phyloP scores from a whole-genome alignment of 2,113 vertebrate genomes.

The Dinomys branickii region DNA sequence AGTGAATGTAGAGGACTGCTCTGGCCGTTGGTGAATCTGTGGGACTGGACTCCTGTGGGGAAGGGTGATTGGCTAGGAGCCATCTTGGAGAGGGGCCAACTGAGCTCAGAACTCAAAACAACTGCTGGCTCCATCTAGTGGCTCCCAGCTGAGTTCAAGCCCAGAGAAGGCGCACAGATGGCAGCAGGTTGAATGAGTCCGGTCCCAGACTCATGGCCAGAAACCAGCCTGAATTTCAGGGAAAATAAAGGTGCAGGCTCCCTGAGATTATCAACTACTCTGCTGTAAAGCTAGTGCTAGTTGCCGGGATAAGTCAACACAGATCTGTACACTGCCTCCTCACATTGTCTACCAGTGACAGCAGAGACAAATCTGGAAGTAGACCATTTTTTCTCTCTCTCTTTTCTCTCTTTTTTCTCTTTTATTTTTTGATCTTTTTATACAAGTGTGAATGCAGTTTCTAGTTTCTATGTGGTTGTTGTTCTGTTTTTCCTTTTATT shows the following conservation, averaged over 20 bases:
- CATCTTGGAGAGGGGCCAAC: neutral
- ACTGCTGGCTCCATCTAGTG: neutral
- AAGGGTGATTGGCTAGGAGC: neutral
- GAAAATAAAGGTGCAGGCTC: neutral
- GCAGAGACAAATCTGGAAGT: neutral
- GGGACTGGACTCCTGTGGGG: neutral
- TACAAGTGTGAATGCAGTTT: neutral
- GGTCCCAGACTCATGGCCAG: neutral
- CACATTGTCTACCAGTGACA: neutral
- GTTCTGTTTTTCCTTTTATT: neutral
- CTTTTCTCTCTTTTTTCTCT: neutral
- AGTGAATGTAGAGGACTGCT: neutral
- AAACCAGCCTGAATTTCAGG: neutral
- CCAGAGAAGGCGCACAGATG: neutral
- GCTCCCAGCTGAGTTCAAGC: neutral
- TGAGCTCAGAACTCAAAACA: neutral
- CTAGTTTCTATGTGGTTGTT: neutral
- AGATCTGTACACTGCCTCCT: neutral
- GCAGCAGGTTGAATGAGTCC: neutral
- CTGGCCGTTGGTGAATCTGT: neutral
- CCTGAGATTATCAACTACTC: neutral
- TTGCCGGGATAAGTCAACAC: neutral
- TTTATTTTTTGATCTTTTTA: too few relatives aligned
- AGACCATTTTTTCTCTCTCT: neutral
- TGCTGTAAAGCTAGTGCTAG: neutral